Conservation (phyloP, 2,888 invertebrate genomes). For the Bedellia somnulentella region DNA sequence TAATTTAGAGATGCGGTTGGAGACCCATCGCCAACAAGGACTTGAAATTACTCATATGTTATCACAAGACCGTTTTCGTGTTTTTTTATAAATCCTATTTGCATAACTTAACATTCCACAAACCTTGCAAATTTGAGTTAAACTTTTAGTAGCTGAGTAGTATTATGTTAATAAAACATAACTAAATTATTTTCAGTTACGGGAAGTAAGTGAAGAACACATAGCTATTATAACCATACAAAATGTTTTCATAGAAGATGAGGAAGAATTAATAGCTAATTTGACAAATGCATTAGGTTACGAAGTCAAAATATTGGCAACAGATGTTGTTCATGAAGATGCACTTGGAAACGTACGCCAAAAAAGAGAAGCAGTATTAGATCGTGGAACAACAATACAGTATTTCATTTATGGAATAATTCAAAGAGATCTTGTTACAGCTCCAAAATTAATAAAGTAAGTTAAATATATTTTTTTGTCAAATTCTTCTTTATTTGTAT, state of each 20-base stretch:
- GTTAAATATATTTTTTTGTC: conserved; percentile 5
- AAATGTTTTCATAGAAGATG: conserved; percentile 38
- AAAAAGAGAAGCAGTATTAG: conserved; percentile 14
- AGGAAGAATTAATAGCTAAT: conserved; percentile 21
- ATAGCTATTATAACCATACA: conserved; percentile 39
- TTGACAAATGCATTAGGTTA: conserved; percentile 32
- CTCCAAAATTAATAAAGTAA: conserved; percentile 28
- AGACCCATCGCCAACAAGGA: no score
- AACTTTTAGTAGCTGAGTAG: not conserved
- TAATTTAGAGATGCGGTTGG: no score
- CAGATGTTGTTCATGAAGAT: conserved; percentile 21
- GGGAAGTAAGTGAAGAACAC: conserved; percentile 31
- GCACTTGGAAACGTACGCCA: conserved; percentile 13
- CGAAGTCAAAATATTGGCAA: conserved; percentile 35
- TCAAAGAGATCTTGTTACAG: conserved; percentile 27
- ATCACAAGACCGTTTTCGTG: no score
- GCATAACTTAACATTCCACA: no score
- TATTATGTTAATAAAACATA: not conserved
- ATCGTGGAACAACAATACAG: conserved; percentile 23
- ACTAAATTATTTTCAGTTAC: conserved; percentile 32
- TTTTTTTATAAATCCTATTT: no score
- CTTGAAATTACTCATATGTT: no score
- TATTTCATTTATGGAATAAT: conserved; percentile 38
- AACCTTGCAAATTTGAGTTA: no score
- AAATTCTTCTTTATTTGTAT: not conserved